Evolutionary conservation across 1,140 invertebrate genomes (phyloP).

Genomic region (Arion vulgaris): DNA sequence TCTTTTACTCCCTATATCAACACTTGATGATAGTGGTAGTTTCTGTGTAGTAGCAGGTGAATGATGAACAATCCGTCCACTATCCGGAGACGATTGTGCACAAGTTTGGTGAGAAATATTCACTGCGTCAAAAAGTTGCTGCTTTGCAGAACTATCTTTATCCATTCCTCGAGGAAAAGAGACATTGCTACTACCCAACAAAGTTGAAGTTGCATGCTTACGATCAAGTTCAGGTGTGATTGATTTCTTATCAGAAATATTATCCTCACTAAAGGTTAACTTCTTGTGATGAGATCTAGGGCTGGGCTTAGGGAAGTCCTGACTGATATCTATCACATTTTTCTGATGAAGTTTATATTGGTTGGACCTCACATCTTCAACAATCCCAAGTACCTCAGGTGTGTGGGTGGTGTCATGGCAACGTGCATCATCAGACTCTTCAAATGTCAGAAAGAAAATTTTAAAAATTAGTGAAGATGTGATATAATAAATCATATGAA

Average conservation of each 20-base stretch:
- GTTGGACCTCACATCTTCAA: neutral
- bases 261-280: neutral
- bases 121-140: neutral
- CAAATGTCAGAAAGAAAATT: too few species aligned
- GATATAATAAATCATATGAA: too few species aligned
- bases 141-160: neutral
- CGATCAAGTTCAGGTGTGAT: neutral
- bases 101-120: neutral
- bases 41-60: neutral
- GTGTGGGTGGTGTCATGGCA: neutral
- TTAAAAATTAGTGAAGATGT: too few species aligned
- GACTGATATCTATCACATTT: neutral
- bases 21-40: neutral
- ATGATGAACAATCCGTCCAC: neutral
- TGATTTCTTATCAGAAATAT: neutral
- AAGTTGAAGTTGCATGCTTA: neutral
- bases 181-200: neutral
- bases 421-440: conserved; percentile 31
- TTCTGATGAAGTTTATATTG: neutral
- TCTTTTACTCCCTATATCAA: neutral
- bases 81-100: neutral
- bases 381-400: neutral
- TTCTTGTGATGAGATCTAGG: neutral
- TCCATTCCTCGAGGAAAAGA: neutral
- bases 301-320: neutral